Percentiles rank a stretch among this genome's conserved stretches.
Conservation (phyloP, 2,797 vertebrate genomes). For the Tokudaia muenninki region DNA sequence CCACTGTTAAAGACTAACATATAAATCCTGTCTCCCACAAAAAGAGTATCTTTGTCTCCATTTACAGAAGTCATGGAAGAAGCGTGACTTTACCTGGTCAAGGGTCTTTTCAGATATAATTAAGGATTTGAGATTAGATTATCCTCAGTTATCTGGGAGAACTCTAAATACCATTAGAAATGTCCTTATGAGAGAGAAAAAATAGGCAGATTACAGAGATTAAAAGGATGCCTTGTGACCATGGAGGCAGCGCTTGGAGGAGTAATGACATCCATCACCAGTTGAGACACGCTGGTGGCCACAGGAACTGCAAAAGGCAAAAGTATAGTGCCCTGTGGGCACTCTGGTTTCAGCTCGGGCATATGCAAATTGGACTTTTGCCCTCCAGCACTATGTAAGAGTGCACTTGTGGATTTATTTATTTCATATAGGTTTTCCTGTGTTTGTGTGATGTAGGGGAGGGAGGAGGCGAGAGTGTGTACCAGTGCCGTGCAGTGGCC, state of each 20-base stretch:
- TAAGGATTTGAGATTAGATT: not conserved
- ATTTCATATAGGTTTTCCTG: too few species aligned
- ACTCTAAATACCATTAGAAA: not conserved
- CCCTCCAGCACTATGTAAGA: not conserved
- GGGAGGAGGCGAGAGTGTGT: too few species aligned
- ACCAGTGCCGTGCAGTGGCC: too few species aligned
- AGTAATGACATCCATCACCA: not conserved
- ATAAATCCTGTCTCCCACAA: not conserved
- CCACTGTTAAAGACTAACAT: not conserved
- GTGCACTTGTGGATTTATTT: not conserved
- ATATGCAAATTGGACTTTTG: not conserved
- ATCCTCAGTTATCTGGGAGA: not conserved
- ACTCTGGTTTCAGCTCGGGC: not conserved
- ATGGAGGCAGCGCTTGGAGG: too few species aligned
- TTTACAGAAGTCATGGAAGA: not conserved
- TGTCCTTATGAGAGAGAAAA: not conserved
- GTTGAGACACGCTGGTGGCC: not conserved
- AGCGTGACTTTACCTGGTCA: not conserved
- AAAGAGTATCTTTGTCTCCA: not conserved
- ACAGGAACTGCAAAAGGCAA: not conserved
- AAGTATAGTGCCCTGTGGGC: too few species aligned
- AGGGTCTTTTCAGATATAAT: not conserved
- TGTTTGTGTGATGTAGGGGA: not conserved
- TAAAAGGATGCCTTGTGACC: not conserved
- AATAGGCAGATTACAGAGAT: not conserved